phyloP scores from a whole-genome alignment of 2,113 vertebrate species.

The Thomomys bottae region DNA sequence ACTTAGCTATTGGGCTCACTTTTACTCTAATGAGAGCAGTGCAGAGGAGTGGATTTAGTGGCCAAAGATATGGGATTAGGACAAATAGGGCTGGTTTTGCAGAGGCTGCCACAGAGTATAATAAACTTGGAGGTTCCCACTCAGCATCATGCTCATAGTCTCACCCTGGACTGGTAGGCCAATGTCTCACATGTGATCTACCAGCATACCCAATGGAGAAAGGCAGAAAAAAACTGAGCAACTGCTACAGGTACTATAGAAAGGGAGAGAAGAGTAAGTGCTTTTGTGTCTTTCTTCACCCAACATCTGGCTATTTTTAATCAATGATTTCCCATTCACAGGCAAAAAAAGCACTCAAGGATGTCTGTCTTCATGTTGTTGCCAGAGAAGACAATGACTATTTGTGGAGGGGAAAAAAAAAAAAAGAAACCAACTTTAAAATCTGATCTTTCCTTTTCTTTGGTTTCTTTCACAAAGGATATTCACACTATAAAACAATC shows the following conservation, averaged over 20 bases:
- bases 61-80: neutral
- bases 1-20: neutral
- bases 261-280: neutral
- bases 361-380: neutral
- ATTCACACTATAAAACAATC: neutral
- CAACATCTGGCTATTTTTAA: neutral
- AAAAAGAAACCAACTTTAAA: neutral
- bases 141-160: neutral
- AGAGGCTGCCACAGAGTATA: neutral
- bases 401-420: neutral
- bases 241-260: neutral
- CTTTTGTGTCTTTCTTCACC: neutral
- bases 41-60: neutral
- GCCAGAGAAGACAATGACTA: neutral
- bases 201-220: neutral
- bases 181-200: neutral
- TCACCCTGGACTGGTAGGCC: neutral
- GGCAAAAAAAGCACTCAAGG: neutral
- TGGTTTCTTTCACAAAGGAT: neutral
- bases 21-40: neutral
- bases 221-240: neutral
- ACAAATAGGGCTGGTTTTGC: neutral
- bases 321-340: conserved; percentile 19
- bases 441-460: neutral
- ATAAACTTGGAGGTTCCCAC: neutral